Percentiles rank a stretch among this genome's conserved stretches.
These are phyloP conservation scores for Elachura formosa DNA, from an alignment of 2,113 vertebrate species.

Conservation along the genomic window DNA sequence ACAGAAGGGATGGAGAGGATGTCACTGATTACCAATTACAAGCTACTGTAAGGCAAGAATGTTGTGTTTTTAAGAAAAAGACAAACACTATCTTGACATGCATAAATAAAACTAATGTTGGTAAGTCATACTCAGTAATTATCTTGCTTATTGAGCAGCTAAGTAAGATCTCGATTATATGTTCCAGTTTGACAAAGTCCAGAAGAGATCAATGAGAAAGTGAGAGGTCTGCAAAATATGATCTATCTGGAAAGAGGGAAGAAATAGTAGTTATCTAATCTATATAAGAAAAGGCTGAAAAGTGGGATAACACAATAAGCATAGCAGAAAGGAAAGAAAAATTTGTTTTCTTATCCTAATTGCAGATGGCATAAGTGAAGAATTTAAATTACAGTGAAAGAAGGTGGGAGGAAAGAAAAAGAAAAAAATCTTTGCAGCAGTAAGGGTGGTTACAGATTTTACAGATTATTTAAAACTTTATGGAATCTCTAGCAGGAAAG, in stretches of 20 bases:
- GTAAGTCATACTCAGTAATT: background rate
- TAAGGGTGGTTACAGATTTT: background rate
- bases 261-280: background rate
- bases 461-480: background rate
- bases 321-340: background rate
- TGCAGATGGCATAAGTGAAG: background rate
- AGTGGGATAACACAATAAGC: background rate
- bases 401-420: fast-evolving
- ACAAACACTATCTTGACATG: background rate
- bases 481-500: background rate
- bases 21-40: background rate
- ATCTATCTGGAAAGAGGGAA: background rate
- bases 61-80: background rate
- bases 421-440: background rate
- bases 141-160: background rate
- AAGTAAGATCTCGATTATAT: background rate
- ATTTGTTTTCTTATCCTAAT: background rate
- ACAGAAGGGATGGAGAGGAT: background rate
- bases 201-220: background rate
- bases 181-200: background rate
- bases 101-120: background rate
- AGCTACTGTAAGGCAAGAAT: background rate
- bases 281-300: background rate
- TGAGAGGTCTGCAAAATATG: background rate
- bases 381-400: background rate